Conservation (phyloP, 2,113 vertebrate genomes). For the Gobiocypris rarus region DNA sequence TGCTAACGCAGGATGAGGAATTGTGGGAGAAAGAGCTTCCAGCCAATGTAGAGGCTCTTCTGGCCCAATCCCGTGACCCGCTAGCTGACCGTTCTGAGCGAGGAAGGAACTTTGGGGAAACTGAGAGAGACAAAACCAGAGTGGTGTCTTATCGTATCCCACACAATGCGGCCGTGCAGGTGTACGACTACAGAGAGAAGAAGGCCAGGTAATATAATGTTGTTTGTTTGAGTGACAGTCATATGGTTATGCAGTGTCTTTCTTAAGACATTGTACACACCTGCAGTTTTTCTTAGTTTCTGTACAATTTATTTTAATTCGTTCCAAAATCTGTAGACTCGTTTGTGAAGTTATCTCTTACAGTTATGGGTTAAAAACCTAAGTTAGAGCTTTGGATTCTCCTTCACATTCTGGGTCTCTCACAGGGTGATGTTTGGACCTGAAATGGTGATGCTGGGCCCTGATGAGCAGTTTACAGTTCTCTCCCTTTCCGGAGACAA, state of each 20-base stretch:
- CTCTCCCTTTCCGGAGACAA: slow-evolving; percentile 86
- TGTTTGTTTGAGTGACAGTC: not conserved
- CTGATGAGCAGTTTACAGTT: slow-evolving; percentile 89
- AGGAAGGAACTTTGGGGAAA: rapidly evolving
- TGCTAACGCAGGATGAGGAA: slow-evolving; percentile 88
- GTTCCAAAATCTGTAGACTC: not conserved
- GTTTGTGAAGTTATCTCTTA: not conserved
- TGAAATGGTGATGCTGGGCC: slow-evolving; percentile 86
- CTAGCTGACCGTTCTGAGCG: slow-evolving; percentile 72
- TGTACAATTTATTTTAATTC: not conserved
- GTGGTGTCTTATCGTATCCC: slow-evolving; percentile 86
- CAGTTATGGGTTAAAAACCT: not conserved
- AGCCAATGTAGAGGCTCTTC: slow-evolving; percentile 77
- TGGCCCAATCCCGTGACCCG: slow-evolving; percentile 73
- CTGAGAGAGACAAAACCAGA: slow-evolving; percentile 74
- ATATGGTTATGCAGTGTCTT: not conserved
- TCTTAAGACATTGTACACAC: not conserved
- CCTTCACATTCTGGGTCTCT: not conserved
- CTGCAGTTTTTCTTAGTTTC: not conserved
- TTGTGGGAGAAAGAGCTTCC: slow-evolving; percentile 90
- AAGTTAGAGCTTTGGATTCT: not conserved
- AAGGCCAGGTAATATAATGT: slow-evolving; percentile 76
- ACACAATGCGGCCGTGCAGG: slow-evolving; percentile 87
- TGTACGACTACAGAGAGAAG: slow-evolving; percentile 91
- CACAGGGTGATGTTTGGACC: slow-evolving; percentile 88